Percentiles rank a stretch among this genome's conserved stretches.
Conservation (phyloP, 1,140 invertebrate species). For the Melitaea cinxia region DNA sequence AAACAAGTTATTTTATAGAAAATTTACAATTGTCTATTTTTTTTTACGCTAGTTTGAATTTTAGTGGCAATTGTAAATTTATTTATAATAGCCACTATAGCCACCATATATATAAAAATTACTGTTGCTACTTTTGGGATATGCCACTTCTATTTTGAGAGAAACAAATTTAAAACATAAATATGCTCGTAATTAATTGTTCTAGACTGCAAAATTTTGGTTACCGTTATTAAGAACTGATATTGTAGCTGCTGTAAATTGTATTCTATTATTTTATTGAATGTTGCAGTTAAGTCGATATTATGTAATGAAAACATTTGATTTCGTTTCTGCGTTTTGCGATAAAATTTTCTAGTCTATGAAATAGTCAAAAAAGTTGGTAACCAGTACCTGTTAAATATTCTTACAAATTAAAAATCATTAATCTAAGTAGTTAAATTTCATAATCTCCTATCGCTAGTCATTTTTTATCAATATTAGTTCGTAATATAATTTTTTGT, state of each 20-base stretch:
- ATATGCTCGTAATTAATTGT: background rate
- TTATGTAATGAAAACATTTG: background rate
- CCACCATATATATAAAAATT: background rate
- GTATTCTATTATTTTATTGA: background rate
- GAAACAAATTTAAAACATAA: background rate
- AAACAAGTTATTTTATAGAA: slow-evolving; percentile 2
- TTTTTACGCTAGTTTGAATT: background rate
- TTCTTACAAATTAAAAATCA: slow-evolving; percentile 12
- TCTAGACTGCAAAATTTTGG: background rate
- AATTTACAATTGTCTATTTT: background rate
- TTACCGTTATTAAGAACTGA: background rate
- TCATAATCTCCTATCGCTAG: slow-evolving; percentile 12
- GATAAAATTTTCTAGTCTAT: background rate
- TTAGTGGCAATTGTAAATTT: background rate
- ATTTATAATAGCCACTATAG: background rate
- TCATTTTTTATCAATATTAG: slow-evolving; percentile 18
- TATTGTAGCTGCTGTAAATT: background rate
- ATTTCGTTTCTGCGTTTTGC: background rate
- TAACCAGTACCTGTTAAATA: background rate
- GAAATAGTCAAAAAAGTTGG: background rate
- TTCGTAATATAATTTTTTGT: background rate
- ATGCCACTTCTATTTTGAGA: slow-evolving; percentile 3
- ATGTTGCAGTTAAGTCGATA: background rate
- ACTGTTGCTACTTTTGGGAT: background rate
- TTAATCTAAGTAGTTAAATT: slow-evolving; percentile 32